Base-by-base conservation (phyloP, 2,797 vertebrate genomes). In the Poeciliopsis paucimaculata region DNA sequence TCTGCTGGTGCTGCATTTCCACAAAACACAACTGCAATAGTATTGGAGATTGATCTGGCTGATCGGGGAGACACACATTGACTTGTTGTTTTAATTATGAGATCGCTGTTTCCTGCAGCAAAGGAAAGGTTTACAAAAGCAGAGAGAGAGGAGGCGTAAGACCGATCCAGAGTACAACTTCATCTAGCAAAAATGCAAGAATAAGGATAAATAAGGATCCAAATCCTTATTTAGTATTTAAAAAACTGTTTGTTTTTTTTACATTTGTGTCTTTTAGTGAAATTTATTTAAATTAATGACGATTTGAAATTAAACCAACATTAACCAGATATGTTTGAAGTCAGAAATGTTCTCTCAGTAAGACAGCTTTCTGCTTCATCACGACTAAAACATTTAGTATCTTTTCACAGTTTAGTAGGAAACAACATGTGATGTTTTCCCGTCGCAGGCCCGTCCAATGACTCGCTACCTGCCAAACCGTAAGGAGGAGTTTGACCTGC, bases 401-500 rank as follows among this genome's bases (percentile, higher is more conserved):
- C 51, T 62, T 6, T 31, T 23, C 13, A 20, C 15, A 18, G 5
- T n/a, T 57, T 43, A 3, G 0, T 41, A 23, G 10, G 60, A 68
- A 66, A 31, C 47, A 47, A 81, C 47, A 2, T 26, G 45, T 10
- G 1, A 45, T 31, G 12, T 11, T 7, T 73, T 83, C 70, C 39
- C 73, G 70, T 3, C 45, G 28, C 88, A 98, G 98, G 98, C 98
- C 23, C 97, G 98, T 47, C 98, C 98, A 1, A 95, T 99, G 94
- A 99, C 98, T 0, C 97, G 98, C 15, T 99, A 99, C 85, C 95
- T 99, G 78, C 98, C 98, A 0, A 98, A 98, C 94, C 96, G 97
- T 20, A 99, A 99, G 84, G 97, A 99, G 86, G 98, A 99, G 94
- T 99, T 99, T 53, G 97, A 99, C 93, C 92, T 99, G 88, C 97